Evolutionary conservation across 2,888 invertebrate genomes (phyloP).

Genomic region (Ennomos fuscantarius): DNA sequence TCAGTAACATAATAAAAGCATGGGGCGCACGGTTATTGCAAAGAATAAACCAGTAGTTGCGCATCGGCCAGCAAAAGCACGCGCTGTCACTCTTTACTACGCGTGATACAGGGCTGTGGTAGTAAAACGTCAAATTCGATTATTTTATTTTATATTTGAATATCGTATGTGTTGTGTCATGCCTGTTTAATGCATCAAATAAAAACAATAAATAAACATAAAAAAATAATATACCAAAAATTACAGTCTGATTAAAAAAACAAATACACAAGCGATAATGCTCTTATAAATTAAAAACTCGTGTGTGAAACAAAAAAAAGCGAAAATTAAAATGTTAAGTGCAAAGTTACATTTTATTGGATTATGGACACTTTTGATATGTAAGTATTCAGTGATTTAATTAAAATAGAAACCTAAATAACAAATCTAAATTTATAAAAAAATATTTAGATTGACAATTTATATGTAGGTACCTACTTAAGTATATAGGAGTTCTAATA

Average conservation of each 20-base stretch:
- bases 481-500: too few species aligned
- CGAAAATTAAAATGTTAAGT: conserved; percentile 41
- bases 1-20: not conserved
- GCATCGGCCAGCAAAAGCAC: conserved; percentile 2
- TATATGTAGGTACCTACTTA: too few species aligned
- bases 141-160: too few species aligned
- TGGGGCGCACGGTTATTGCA: not conserved
- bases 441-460: conserved; percentile 23
- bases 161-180: too few species aligned
- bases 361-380: conserved; percentile 30
- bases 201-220: not conserved
- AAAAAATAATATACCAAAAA: not conserved
- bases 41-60: not conserved
- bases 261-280: too few species aligned
- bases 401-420: not conserved
- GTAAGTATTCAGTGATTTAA: conserved; percentile 36
- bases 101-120: not conserved
- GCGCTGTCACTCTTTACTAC: not conserved
- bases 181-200: not conserved
- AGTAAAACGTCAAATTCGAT: too few species aligned
- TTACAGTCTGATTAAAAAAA: too few species aligned
- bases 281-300: too few species aligned
- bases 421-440: conserved; percentile 4
- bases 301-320: too few species aligned
- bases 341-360: conserved; percentile 21